These are phyloP conservation scores for Drosophila vallismaia DNA, from an alignment of 2,888 invertebrate species.

Conservation along the genomic window DNA sequence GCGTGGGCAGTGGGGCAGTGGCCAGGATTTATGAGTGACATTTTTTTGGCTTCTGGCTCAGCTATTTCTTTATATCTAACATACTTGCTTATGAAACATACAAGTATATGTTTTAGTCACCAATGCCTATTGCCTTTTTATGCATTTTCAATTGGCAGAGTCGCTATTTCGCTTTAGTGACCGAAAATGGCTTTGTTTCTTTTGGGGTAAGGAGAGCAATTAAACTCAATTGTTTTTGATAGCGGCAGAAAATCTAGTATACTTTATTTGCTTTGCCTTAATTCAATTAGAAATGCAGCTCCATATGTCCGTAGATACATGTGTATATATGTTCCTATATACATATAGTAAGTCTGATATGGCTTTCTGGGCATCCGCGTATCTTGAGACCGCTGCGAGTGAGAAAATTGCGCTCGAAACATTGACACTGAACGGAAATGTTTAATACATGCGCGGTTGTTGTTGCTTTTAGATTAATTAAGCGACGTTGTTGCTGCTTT, in stretches of 20 bases:
- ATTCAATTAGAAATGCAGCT: slow-evolving; percentile 76
- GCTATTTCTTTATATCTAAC: slow-evolving; percentile 46
- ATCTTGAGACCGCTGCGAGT: slow-evolving; percentile 49
- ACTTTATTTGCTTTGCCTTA: slow-evolving; percentile 65
- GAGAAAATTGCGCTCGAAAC: slow-evolving; percentile 78
- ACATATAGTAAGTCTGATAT: slow-evolving; percentile 21
- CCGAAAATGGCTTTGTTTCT: slow-evolving; percentile 27
- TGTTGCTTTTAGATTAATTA: slow-evolving; percentile 73
- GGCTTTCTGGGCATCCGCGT: slow-evolving; percentile 41
- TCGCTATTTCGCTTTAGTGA: neutral
- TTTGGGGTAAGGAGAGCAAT: slow-evolving; percentile 61
- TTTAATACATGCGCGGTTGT: slow-evolving; percentile 81
- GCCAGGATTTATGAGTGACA: slow-evolving; percentile 72
- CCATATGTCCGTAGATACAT: slow-evolving; percentile 30
- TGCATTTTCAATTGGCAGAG: slow-evolving; percentile 70
- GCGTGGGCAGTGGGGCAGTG: slow-evolving; percentile 59
- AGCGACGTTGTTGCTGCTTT: slow-evolving; percentile 55
- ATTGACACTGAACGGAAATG: slow-evolving; percentile 84
- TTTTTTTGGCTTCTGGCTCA: slow-evolving; percentile 62
- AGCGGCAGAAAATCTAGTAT: slow-evolving; percentile 56
- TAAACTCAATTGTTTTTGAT: slow-evolving; percentile 80
- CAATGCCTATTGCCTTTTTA: slow-evolving; percentile 45
- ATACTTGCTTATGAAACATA: slow-evolving; percentile 21
- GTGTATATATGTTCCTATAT: neutral
- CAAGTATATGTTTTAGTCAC: slow-evolving; percentile 1